These are phyloP conservation scores for Smittia aterrima DNA, from an alignment of 2,888 invertebrate species.

Conservation along the genomic window DNA sequence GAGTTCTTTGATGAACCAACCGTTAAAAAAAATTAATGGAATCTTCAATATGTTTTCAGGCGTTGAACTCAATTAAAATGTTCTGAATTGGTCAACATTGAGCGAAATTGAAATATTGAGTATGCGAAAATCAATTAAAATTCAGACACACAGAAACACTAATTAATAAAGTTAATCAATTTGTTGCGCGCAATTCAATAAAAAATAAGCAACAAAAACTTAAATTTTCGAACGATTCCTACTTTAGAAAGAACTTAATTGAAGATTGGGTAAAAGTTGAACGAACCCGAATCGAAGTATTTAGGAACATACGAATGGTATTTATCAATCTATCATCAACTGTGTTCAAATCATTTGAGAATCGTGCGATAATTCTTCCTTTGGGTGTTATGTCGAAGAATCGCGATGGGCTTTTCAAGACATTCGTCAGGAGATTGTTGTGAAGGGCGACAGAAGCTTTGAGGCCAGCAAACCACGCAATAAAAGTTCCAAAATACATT, in stretches of 20 bases:
- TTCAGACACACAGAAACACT: neutral
- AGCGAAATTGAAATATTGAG: no score
- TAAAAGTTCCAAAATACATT: conserved; percentile 47
- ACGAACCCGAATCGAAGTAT: conserved; percentile 50
- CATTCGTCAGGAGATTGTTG: conserved; percentile 53
- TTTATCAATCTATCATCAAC: conserved; percentile 57
- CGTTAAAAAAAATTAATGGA: no score
- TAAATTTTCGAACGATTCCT: neutral
- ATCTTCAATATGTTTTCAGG: no score
- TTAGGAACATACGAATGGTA: conserved; percentile 46
- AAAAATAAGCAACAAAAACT: neutral
- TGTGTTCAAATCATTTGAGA: conserved; percentile 59
- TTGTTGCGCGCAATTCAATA: neutral
- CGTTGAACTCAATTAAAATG: no score
- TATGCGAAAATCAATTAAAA: neutral
- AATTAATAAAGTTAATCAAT: neutral
- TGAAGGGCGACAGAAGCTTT: conserved; percentile 57
- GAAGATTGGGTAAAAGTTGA: neutral
- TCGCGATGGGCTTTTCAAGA: conserved; percentile 58
- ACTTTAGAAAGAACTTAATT: neutral
- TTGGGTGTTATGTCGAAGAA: conserved; percentile 64
- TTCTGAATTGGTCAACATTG: no score
- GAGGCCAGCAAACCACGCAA: conserved; percentile 56
- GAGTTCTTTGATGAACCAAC: no score
- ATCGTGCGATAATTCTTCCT: conserved; percentile 63